Evolutionary conservation across 2,797 vertebrate genomes (phyloP).

Genomic region (Steatocranus sp.): DNA sequence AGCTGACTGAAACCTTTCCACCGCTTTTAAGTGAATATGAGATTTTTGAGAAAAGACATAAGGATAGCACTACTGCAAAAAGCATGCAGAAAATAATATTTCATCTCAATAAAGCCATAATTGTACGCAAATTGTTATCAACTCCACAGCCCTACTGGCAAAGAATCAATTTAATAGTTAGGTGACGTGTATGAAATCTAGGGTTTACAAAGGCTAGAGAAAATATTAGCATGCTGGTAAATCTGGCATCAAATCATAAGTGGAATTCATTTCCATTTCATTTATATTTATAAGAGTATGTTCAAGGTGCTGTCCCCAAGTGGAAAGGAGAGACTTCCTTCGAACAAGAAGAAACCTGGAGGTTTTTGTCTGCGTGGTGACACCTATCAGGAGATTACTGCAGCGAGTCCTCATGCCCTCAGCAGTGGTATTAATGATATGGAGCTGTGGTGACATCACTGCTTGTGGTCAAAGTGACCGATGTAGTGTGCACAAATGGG

Average conservation of each 20-base stretch:
- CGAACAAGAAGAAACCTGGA: background rate
- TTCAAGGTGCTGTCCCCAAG: background rate
- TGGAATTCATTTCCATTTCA: background rate
- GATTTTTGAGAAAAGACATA: background rate
- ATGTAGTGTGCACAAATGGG: background rate
- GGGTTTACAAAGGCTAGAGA: background rate
- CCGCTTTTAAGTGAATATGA: background rate
- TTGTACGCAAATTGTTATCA: background rate
- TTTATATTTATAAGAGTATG: background rate
- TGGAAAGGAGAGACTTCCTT: background rate
- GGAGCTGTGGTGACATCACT: background rate
- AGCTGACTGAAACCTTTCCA: background rate
- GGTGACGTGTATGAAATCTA: background rate
- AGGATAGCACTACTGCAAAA: background rate
- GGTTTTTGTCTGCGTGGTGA: background rate
- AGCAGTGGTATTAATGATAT: background rate
- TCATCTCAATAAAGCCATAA: background rate
- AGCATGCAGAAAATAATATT: background rate
- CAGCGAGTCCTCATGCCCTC: background rate
- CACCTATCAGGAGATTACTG: background rate
- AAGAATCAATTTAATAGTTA: background rate
- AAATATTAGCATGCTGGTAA: background rate
- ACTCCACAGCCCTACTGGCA: background rate
- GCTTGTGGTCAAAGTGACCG: background rate
- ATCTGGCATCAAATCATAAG: background rate